Conservation (phyloP, 1,140 invertebrate genomes). For the Globodera rostochiensis region DNA sequence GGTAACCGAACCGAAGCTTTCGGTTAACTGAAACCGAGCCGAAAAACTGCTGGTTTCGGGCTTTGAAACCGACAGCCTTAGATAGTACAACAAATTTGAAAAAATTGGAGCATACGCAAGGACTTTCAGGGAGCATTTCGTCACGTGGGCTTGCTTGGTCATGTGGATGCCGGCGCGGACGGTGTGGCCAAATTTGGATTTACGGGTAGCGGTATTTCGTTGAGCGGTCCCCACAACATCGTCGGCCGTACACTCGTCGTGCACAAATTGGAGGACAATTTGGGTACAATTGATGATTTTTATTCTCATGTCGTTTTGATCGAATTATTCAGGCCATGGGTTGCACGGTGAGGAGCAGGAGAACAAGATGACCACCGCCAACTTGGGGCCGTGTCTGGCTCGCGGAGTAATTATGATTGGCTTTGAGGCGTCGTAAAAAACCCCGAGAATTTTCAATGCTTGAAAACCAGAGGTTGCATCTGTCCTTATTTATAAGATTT, state of each 20-base stretch:
- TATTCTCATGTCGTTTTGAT: no score
- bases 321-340: slow-evolving; percentile 69
- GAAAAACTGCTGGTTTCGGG: no score
- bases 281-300: slow-evolving; percentile 72
- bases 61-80: no score
- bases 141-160: slow-evolving; percentile 89
- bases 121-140: slow-evolving; percentile 71
- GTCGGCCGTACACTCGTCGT: slow-evolving; percentile 67
- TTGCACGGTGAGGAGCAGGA: slow-evolving; percentile 84
- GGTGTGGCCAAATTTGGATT: slow-evolving; percentile 79
- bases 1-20: no score
- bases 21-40: no score
- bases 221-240: slow-evolving; percentile 66
- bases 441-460: no score
- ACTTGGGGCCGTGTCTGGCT: slow-evolving; percentile 89
- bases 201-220: slow-evolving; percentile 75
- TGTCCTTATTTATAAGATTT: no score
- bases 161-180: slow-evolving; percentile 68
- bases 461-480: no score
- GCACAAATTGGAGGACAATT: slow-evolving; percentile 90
- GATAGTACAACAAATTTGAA: no score
- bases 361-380: slow-evolving; percentile 79
- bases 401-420: slow-evolving; percentile 86
- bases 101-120: not conserved
- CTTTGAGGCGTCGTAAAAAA: not conserved